Evolutionary conservation across 2,113 vertebrate species (phyloP), one percentile per base, ranked within the genome.

Genomic region (Sitta europaea): DNA sequence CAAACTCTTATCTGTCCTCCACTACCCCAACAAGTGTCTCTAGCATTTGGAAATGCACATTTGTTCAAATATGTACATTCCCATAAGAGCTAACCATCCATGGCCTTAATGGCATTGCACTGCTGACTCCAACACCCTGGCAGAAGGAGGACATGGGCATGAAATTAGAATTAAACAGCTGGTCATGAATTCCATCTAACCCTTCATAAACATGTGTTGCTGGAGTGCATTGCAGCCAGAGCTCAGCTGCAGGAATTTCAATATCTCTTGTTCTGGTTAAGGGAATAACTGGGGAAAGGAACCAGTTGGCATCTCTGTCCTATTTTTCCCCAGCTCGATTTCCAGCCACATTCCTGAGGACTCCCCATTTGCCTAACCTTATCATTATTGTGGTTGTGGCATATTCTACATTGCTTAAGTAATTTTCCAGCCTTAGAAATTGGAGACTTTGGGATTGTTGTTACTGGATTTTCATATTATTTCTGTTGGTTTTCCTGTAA

Each of bases 131-230:
- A 79, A 6, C 75, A 22, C 50, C 62, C 74, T 2, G 0, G 10
- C 21, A 22, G n/a, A 90, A 61, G 58, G 67, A 38, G 61, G 79
- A 90, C 53, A 43, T 5, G 48, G 92, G 82, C 86, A 12, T 76
- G 88, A 88, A 90, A 94, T 95, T 55, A 65, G 86, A 92, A 75
- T 79, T 59, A 75, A 93, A 51, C 82, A 90, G 40, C 58, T 90
- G 88, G 17, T 24, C 66, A 63, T 78, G 51, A 83, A 86, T 75
- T 53, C 45, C 6, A n/a, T 40, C 59, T 12, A 42, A 48, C 19
- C 36, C 57, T 61, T 67, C 36, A 62, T 61, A 63, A 92, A 82
- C 75, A 62, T 11, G 1, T 33, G 33, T 43, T 84, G 58, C 70
- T 82, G 45, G 36, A 90, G 65, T 35, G 38, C 18, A 4, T 4